Percentiles rank a stretch among this genome's conserved stretches.
Evolutionary conservation across 2,888 invertebrate species (phyloP).

Genomic region (Miltochrista miniata): DNA sequence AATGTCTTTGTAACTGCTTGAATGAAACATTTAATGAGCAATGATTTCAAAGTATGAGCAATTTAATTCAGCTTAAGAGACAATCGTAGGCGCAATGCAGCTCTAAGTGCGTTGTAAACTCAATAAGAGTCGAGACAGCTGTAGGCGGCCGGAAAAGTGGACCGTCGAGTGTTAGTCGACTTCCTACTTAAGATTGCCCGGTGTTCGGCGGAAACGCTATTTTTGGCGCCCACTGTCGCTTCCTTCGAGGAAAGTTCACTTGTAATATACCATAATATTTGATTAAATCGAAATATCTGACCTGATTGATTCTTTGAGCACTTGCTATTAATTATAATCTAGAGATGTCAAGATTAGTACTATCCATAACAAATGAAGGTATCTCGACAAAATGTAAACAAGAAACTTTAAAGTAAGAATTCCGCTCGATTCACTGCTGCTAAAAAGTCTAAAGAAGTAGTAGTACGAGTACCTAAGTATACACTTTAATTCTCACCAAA

Average conservation of each 20-base stretch:
- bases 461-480: no score
- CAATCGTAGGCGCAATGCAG: conserved; percentile 73
- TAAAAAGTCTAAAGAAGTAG: neutral
- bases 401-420: no score
- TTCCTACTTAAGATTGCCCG: conserved; percentile 78
- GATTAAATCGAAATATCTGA: conserved; percentile 37
- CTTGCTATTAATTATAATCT: no score
- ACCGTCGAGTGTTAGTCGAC: conserved; percentile 69
- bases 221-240: conserved; percentile 80
- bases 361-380: no score
- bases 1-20: conserved; percentile 26
- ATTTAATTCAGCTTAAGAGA: conserved; percentile 79
- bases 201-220: conserved; percentile 78
- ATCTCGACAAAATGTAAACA: no score
- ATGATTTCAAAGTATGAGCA: conserved; percentile 70
- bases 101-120: conserved; percentile 79
- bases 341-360: no score
- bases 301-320: conserved; percentile 18
- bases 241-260: conserved; percentile 79
- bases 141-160: conserved; percentile 80
- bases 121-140: conserved; percentile 76
- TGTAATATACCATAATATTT: conserved; percentile 58
- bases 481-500: neutral
- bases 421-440: no score
- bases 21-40: conserved; percentile 55